phyloP scores from a whole-genome alignment of 2,113 vertebrate genomes.

The Callithrix jacchus region DNA sequence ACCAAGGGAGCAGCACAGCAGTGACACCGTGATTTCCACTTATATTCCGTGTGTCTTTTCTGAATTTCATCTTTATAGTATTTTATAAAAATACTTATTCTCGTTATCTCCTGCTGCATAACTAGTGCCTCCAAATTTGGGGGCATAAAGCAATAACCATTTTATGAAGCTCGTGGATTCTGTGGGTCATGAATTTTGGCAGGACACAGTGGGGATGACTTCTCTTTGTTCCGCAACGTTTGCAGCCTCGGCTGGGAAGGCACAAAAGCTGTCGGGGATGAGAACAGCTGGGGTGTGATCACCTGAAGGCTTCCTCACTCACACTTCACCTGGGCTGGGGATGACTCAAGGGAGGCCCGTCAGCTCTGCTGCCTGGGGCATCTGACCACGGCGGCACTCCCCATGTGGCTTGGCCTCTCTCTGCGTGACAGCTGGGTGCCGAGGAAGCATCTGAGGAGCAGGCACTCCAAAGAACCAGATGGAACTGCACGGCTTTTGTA shows the following conservation, averaged over 20 bases:
- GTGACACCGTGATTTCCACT: background rate
- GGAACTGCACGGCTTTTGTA: background rate
- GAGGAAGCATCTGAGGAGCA: too few relatives aligned
- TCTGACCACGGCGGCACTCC: background rate
- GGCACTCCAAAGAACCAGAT: background rate
- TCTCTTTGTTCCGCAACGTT: background rate
- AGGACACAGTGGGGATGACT: background rate
- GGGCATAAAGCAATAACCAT: background rate
- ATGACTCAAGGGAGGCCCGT: background rate
- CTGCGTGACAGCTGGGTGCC: background rate
- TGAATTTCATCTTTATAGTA: background rate
- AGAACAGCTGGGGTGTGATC: background rate
- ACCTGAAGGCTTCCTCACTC: background rate
- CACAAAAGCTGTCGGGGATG: background rate
- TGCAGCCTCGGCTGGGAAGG: background rate
- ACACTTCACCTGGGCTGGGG: background rate
- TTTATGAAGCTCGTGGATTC: background rate
- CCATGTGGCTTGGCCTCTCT: background rate
- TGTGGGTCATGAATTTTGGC: background rate
- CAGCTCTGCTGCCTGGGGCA: background rate
- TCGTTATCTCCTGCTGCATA: background rate
- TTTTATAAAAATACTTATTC: background rate
- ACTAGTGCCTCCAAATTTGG: background rate
- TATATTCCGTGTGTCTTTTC: background rate
- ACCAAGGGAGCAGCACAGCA: background rate